Evolutionary conservation across 2,113 vertebrate genomes (phyloP).

Genomic region (Coregonus clupeaformis): DNA sequence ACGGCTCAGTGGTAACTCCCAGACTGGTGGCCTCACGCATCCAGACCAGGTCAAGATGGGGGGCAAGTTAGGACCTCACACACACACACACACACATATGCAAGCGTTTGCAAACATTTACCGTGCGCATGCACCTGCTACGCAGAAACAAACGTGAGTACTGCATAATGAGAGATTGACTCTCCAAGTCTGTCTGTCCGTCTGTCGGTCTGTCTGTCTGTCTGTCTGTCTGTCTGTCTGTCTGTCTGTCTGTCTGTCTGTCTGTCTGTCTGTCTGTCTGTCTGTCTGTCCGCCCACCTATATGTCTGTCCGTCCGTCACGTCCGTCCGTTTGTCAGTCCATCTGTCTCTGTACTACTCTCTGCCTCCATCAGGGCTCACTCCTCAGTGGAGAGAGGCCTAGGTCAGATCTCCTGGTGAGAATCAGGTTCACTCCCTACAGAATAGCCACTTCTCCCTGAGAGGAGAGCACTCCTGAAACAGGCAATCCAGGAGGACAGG

Average conservation of each 20-base stretch:
- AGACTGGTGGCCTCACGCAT: conserved; percentile 88
- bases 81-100: not conserved
- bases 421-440: conserved; percentile 85
- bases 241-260: too few relatives aligned
- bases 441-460: conserved; percentile 88
- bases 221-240: too few relatives aligned
- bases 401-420: conserved; percentile 91
- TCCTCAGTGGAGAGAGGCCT: conserved; percentile 97
- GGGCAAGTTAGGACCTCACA: not conserved
- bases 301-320: too few relatives aligned
- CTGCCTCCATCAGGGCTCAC: conserved; percentile 82
- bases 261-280: too few relatives aligned
- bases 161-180: too few relatives aligned
- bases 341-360: not conserved
- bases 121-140: too few relatives aligned
- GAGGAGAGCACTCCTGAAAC: conserved; percentile 83
- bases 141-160: too few relatives aligned
- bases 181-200: too few relatives aligned
- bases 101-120: not conserved
- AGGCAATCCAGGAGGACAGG: conserved; percentile 86
- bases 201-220: too few relatives aligned
- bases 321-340: too few relatives aligned
- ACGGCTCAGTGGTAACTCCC: conserved; percentile 87
- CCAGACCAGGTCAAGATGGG: conserved; percentile 84
- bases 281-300: too few relatives aligned